Evolutionary conservation across 2,113 vertebrate genomes (phyloP).

Genomic region (Clarias gariepinus): DNA sequence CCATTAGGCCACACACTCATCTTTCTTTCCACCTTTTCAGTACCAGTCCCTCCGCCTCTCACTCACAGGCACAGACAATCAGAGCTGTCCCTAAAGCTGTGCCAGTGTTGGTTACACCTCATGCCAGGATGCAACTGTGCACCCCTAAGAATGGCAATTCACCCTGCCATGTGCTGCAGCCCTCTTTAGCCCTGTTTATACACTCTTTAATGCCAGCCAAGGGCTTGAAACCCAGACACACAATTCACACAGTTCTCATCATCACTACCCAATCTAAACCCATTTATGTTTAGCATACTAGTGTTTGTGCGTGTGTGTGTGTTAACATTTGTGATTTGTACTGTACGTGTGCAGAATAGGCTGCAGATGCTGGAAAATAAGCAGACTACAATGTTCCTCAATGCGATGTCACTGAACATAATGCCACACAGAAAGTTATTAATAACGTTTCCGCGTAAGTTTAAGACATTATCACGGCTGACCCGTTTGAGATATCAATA

Average conservation of each 20-base stretch:
- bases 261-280: no score
- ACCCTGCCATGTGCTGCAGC: conserved; percentile 27
- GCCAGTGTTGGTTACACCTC: conserved; percentile 31
- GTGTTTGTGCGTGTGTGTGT: no score
- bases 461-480: no score
- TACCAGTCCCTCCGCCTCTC: conserved; percentile 5
- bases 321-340: no score
- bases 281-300: no score
- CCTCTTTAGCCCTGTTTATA: conserved; percentile 34
- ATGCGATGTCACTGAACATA: no score
- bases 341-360: no score
- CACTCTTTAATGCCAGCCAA: conserved; percentile 36
- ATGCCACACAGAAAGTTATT: no score
- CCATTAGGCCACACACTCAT: conserved; percentile 1
- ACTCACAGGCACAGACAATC: conserved; percentile 27
- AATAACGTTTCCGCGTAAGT: no score
- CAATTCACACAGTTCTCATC: not conserved
- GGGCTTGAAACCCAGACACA: conserved; percentile 20
- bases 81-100: conserved; percentile 22
- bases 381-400: no score
- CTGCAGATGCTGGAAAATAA: no score
- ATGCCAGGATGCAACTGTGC: not conserved
- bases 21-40: conserved; percentile 2
- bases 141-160: conserved; percentile 25
- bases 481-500: no score